Percentiles rank a stretch among this genome's conserved stretches.
Evolutionary conservation across 2,113 vertebrate species (phyloP).

Genomic region (Urocynchramus pylzowi): DNA sequence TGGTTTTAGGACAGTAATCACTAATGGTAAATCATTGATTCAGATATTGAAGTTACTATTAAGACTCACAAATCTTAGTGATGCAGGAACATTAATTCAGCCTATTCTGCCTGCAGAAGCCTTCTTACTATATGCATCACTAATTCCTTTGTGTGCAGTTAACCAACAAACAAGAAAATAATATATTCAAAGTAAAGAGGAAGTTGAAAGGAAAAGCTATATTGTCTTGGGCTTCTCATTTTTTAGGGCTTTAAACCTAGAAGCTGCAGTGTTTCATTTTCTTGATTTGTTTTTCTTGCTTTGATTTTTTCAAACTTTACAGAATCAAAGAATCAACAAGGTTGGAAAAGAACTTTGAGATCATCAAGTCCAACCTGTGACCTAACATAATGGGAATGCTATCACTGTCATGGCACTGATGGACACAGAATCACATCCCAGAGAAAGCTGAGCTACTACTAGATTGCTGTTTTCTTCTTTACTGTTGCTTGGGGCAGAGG

Average conservation of each 20-base stretch:
- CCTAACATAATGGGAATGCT: neutral
- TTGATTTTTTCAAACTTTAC: neutral
- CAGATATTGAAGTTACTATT: neutral
- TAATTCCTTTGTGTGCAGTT: neutral
- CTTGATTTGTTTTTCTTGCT: neutral
- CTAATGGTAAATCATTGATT: neutral
- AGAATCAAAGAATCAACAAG: neutral
- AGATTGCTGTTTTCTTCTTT: neutral
- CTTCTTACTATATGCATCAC: neutral
- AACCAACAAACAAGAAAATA: neutral
- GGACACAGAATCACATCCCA: neutral
- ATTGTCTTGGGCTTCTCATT: neutral
- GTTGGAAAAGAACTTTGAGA: neutral
- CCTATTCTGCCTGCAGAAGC: neutral
- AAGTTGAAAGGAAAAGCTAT: neutral
- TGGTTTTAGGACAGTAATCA: neutral
- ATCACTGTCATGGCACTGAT: neutral
- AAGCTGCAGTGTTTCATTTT: neutral
- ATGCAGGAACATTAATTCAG: neutral
- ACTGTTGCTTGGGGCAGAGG: neutral
- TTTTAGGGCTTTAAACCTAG: neutral
- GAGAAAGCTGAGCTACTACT: neutral
- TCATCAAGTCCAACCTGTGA: rapidly evolving
- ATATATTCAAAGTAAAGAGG: neutral
- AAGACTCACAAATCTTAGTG: neutral